Conservation (phyloP, 2,113 vertebrate species). For the Progne subis region DNA sequence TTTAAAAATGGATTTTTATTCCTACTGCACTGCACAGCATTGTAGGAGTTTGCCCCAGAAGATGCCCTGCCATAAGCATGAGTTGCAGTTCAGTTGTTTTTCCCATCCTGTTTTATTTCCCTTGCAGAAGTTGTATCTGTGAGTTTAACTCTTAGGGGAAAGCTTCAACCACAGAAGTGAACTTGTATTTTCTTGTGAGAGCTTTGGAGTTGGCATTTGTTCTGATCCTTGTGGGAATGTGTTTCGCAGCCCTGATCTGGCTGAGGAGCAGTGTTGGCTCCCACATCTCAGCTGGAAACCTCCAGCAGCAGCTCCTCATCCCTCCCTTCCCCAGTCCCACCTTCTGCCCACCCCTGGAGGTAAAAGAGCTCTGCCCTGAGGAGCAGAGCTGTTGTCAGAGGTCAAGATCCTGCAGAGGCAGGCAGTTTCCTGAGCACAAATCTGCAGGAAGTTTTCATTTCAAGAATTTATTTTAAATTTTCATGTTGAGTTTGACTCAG, state of each 20-base stretch:
- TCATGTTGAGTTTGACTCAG: not conserved
- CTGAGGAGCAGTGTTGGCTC: not conserved
- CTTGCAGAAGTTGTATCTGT: not conserved
- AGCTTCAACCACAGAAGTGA: not conserved
- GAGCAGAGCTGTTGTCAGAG: not conserved
- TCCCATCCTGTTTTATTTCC: not conserved
- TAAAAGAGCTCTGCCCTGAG: not conserved
- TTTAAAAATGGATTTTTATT: not conserved
- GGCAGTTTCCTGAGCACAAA: not conserved
- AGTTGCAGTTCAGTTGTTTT: not conserved
- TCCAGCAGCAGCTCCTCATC: not conserved
- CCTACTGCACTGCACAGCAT: not conserved
- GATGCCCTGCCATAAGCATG: not conserved
- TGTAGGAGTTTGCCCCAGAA: not conserved
- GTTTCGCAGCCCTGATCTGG: not conserved
- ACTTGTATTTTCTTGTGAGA: not conserved
- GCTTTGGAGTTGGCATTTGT: not conserved
- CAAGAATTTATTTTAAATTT: not conserved
- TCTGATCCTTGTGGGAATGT: not conserved
- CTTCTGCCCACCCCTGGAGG: not conserved
- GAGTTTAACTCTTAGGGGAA: not conserved
- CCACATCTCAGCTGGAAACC: not conserved
- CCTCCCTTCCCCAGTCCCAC: fast-evolving
- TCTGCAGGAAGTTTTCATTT: not conserved
- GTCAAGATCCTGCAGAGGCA: not conserved